phyloP scores from a whole-genome alignment of 2,113 vertebrate species.

The Dermatemys mawii region DNA sequence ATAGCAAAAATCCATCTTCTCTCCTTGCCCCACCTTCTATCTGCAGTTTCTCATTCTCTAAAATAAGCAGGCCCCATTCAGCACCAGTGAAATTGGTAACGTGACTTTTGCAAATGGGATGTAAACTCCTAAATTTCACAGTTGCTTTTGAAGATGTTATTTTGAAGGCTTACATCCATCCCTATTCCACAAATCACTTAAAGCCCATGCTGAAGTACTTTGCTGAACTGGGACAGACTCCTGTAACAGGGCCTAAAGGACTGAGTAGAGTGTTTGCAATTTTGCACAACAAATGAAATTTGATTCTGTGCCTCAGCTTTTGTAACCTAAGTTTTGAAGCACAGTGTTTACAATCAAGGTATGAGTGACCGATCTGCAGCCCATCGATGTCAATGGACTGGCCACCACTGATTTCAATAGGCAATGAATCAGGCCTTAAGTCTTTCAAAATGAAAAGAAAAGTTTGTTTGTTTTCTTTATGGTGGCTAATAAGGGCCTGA shows the following conservation, averaged over 20 bases:
- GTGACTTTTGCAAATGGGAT: not conserved
- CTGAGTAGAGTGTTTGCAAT: not conserved
- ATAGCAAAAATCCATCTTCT: not conserved
- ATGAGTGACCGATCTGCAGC: not conserved
- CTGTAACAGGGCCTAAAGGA: not conserved
- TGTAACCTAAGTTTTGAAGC: not conserved
- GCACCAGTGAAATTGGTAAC: not conserved
- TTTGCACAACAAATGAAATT: accelerated
- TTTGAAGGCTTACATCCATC: accelerated
- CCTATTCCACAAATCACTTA: not conserved
- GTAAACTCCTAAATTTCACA: not conserved
- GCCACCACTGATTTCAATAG: not conserved
- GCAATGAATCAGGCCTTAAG: not conserved
- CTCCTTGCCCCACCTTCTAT: not conserved
- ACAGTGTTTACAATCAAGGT: not conserved
- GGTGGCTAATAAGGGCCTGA: not conserved
- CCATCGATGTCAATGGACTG: not conserved
- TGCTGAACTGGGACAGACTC: not conserved
- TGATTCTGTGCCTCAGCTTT: not conserved
- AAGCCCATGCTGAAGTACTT: accelerated
- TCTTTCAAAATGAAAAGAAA: not conserved
- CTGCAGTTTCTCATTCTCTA: not conserved
- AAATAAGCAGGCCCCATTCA: not conserved
- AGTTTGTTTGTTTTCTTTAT: not conserved
- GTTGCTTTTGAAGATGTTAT: not conserved